Conservation (phyloP, 2,113 vertebrate genomes). For the Canis aureus region DNA sequence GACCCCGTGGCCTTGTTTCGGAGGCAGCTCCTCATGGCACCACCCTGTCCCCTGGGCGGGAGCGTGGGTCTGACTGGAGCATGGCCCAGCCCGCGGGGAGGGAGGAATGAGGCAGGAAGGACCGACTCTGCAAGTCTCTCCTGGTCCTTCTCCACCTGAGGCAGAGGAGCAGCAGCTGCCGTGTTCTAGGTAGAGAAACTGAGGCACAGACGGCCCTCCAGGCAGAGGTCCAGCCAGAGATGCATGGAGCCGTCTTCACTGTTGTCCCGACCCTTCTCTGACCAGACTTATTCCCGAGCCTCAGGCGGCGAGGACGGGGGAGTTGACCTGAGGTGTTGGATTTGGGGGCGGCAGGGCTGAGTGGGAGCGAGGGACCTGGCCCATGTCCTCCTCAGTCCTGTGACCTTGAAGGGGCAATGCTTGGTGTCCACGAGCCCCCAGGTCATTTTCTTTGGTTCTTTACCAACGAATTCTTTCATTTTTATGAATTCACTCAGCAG, state of each 20-base stretch:
- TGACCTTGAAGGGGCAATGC: background rate
- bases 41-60: fast-evolving
- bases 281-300: background rate
- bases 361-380: background rate
- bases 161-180: background rate
- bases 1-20: background rate
- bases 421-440: background rate
- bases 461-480: background rate
- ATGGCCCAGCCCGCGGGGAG: fast-evolving
- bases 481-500: background rate
- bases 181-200: background rate
- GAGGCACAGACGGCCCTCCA: background rate
- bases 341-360: background rate
- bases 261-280: background rate
- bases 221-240: background rate
- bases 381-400: background rate
- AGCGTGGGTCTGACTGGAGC: background rate
- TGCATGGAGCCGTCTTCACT: background rate
- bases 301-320: background rate
- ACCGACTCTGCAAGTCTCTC: background rate
- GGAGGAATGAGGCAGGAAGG: background rate
- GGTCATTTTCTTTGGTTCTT: background rate
- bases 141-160: background rate
- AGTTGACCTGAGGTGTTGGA: background rate
- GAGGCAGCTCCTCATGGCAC: background rate